These are phyloP conservation scores for Gonioctena quinquepunctata DNA, from an alignment of 1,140 invertebrate species.

Conservation along the genomic window DNA sequence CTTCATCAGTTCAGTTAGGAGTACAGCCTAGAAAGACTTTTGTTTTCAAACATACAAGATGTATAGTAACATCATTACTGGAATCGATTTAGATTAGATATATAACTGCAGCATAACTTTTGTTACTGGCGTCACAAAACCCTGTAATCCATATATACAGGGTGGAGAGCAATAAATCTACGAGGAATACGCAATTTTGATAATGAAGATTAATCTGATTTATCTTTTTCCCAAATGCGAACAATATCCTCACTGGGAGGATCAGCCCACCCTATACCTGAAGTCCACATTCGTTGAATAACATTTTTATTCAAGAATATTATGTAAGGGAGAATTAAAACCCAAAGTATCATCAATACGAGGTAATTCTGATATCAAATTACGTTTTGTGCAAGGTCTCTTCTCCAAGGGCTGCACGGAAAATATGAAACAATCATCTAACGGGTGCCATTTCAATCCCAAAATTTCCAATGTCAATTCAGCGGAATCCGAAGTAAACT, in stretches of 20 bases:
- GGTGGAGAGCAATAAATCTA: background rate
- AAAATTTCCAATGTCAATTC: too few species aligned
- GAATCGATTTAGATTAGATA: too few species aligned
- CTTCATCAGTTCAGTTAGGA: too few species aligned
- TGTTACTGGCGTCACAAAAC: background rate
- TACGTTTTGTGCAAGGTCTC: too few species aligned
- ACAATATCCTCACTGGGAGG: background rate
- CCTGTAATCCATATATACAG: background rate
- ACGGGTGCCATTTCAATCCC: too few species aligned
- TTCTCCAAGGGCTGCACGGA: too few species aligned
- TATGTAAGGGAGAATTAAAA: background rate
- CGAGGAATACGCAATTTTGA: background rate
- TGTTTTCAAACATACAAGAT: too few species aligned
- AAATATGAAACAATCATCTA: too few species aligned
- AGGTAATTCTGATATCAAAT: too few species aligned
- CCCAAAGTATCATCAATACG: background rate
- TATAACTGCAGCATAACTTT: background rate
- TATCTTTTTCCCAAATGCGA: background rate
- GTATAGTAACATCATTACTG: too few species aligned
- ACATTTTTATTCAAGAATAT: background rate
- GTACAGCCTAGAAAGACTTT: too few species aligned
- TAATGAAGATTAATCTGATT: background rate
- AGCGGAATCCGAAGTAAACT: too few species aligned
- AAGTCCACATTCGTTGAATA: background rate
- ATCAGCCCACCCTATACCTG: background rate